Base-by-base conservation (phyloP, 2,113 vertebrate species). In the Mesitornis unicolor region DNA sequence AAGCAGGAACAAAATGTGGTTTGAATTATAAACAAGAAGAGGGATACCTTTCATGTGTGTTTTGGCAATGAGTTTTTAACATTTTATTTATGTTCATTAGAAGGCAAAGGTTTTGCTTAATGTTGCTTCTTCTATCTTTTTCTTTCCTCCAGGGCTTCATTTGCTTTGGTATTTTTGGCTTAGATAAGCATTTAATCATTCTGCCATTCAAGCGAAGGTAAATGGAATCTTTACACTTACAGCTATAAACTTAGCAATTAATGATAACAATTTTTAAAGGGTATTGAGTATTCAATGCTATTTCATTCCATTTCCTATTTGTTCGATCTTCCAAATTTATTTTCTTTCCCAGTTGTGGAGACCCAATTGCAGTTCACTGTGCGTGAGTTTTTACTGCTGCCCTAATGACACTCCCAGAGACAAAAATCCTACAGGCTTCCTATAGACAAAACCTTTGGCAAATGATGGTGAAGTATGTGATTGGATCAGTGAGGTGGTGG, bases 151-250 rank as follows among this genome's bases (percentile, higher is more conserved):
- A 99, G 99, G 99, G 99, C 78, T 98, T 99, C 90, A 98, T 99
- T 97, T 99, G 98, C 50, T 99, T 99, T 96, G 98, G 98, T 87
- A 98, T 99, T 96, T 99, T 99, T 97, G 99, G 99, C 38, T 97
- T 99, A 96, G 99, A 99, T 97, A 99, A 99, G 92, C 99, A 99
- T 98, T 98, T 99, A 96, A 99, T 99, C 81, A 98, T 99, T 88
- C 94, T 99, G n/a, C 99, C 99, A n/a, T 98, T 99, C 98, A 99
- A 99, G 64, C 98, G 98, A 97, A 99, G 99, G 99, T 99, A 98
- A 98, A 85, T 47, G 96, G 53, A 92, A 42, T 95, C 80, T 97
- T 85, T 77, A 91, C 54, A 75, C 77, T 75, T 89, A 35, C 33
- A 3, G 42, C 24, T 93, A 43, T 31, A 56, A 93, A 81, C 61